Evolutionary conservation across 1,140 invertebrate genomes (phyloP).

Genomic region (Microvelia longipes): DNA sequence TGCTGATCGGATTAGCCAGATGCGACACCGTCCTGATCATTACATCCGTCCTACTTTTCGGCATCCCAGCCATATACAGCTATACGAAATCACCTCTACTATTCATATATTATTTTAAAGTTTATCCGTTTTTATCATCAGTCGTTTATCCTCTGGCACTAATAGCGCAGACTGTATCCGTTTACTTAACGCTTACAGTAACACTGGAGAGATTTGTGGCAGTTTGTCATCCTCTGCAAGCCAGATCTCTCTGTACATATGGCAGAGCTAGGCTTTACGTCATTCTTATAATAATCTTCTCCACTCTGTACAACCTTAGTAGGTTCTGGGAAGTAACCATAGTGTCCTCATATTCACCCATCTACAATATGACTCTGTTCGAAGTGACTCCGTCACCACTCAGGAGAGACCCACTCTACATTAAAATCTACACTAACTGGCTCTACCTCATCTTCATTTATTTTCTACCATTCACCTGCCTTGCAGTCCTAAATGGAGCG

Average conservation of each 20-base stretch:
- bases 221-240: conserved; percentile 82
- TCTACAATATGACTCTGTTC: conserved; percentile 46
- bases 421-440: conserved; percentile 79
- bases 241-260: conserved; percentile 76
- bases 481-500: conserved; percentile 73
- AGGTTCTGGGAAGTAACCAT: conserved; percentile 36
- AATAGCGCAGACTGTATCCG: conserved; percentile 79
- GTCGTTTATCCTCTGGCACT: conserved; percentile 74
- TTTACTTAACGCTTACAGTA: conserved; percentile 88
- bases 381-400: conserved; percentile 51
- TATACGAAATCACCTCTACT: conserved; percentile 59
- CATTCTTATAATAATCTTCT: conserved; percentile 61
- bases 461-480: conserved; percentile 66
- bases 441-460: conserved; percentile 85
- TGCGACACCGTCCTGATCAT: conserved; percentile 81
- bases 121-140: conserved; percentile 65
- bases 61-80: conserved; percentile 63
- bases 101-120: conserved; percentile 58
- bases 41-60: conserved; percentile 72
- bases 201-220: conserved; percentile 91
- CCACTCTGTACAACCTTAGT: conserved; percentile 75
- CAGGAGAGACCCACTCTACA: conserved; percentile 54
- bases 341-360: conserved; percentile 10
- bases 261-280: conserved; percentile 73
- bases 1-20: conserved; percentile 74